Base-by-base conservation (phyloP, 2,113 vertebrate species). In the Hoplias malabaricus region DNA sequence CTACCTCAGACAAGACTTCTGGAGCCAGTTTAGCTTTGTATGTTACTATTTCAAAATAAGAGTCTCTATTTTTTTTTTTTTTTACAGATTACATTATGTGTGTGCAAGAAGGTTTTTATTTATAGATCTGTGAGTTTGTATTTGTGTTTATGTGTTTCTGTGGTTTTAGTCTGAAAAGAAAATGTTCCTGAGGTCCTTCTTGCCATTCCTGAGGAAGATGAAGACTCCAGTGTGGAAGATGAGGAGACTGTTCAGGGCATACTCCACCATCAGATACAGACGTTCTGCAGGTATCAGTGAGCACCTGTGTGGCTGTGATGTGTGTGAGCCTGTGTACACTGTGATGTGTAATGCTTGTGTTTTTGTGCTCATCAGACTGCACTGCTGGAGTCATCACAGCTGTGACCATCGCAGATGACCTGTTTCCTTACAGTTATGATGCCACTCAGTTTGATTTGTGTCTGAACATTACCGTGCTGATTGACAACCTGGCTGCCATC, bases 371-470 rank as follows among this genome's bases (percentile, higher is more conserved):
- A 5, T 38, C 36, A 38, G 36, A 38, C 4, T 38, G 36, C 9
- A 38, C 36, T 38, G 4, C 9, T 38, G 36, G 36, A 4, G 9
- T 5, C 36, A 38, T 38, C 36, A 38, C 36, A 38, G 4, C 36
- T 9, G 36, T 38, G 36, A 38, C 36, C 4, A 38, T 38, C 36
- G 36, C 4, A 9, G 36, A 38, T 38, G 36, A 38, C 4, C 9
- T 9, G 9, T 38, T 38, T 38, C 36, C 36, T 38, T 38, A 38
- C 1, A 81, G 85, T 33, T 92, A 92, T 2, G 65, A 85, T 34
- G 5, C 78, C 1, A n/a, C 6, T 0, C 89, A 92, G 85, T 93
- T 93, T 75, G 80, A 85, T 79, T 31, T 6, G 62, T 93, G 92
- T 83, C 86, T 93, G 78, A 85, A 63, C 0, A 42, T 78, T 31